A percentile compares a stretch with the other conserved stretches of the same genome.
Conservation (phyloP, 2,888 invertebrate genomes). For the Leptopilina syphax region DNA sequence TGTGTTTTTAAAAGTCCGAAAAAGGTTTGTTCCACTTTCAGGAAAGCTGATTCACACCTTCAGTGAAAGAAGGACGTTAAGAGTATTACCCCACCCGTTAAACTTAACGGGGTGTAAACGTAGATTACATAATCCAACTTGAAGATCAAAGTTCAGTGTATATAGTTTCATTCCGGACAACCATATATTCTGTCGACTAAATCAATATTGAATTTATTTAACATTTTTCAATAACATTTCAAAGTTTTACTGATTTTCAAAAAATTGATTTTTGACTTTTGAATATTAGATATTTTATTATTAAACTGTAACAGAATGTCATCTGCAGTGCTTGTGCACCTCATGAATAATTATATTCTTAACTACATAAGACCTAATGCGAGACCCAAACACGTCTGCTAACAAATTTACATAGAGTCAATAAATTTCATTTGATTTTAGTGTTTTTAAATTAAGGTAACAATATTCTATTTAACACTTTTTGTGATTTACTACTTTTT, state of each 20-base stretch:
- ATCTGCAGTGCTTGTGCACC: neutral
- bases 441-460: too few relatives aligned
- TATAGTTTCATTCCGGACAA: neutral
- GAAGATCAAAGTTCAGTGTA: slow-evolving; percentile 20
- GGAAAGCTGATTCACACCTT: slow-evolving; percentile 46
- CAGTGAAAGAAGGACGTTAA: slow-evolving; percentile 61
- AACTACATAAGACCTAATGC: too few relatives aligned
- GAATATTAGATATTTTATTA: too few relatives aligned
- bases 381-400: too few relatives aligned
- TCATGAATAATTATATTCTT: too few relatives aligned
- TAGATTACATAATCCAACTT: slow-evolving; percentile 66
- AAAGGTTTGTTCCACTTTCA: slow-evolving; percentile 54
- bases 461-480: too few relatives aligned
- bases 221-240: neutral
- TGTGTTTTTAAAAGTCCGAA: neutral
- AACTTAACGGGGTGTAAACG: slow-evolving; percentile 69
- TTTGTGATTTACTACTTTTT: too few relatives aligned
- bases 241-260: neutral
- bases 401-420: too few relatives aligned
- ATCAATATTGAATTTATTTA: slow-evolving; percentile 7
- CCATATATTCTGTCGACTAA: neutral
- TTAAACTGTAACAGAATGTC: too few relatives aligned
- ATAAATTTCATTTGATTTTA: too few relatives aligned
- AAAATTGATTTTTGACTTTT: neutral
- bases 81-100: slow-evolving; percentile 54